These are phyloP conservation scores for Ptychobarbus kaznakovi DNA, from an alignment of 2,797 vertebrate genomes.

Conservation along the genomic window DNA sequence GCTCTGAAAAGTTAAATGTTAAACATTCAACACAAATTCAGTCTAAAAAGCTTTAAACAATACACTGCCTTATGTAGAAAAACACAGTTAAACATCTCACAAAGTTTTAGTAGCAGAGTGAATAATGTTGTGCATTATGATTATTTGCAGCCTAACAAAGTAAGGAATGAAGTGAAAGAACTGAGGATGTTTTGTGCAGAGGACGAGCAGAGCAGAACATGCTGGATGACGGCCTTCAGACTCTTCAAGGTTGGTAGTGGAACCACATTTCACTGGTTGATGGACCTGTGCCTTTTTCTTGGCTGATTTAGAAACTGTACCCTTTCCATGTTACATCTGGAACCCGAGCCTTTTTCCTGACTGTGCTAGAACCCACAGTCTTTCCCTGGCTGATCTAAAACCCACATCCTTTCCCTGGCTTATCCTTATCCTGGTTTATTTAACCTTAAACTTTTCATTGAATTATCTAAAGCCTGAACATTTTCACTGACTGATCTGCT, in stretches of 20 bases:
- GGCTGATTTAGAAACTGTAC: background rate
- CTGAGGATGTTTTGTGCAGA: conserved; percentile 94
- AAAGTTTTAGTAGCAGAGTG: background rate
- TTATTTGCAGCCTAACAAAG: conserved; percentile 86
- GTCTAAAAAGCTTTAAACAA: background rate
- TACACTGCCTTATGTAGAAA: background rate
- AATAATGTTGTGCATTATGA: conserved; percentile 29
- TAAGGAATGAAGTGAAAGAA: conserved; percentile 90
- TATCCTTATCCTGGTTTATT: background rate
- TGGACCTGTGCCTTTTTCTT: background rate
- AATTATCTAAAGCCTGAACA: conserved; percentile 80
- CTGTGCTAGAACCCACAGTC: background rate
- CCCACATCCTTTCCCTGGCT: conserved; percentile 61
- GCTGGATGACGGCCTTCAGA: conserved; percentile 97
- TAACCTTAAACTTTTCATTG: conserved; percentile 71
- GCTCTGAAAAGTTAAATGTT: background rate
- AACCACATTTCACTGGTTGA: background rate
- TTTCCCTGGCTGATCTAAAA: background rate
- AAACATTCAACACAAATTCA: background rate
- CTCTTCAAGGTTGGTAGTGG: conserved; percentile 87
- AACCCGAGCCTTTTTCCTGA: background rate
- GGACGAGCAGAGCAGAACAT: conserved; percentile 91
- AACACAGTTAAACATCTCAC: background rate
- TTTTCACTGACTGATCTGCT: conserved; percentile 84
- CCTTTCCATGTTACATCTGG: background rate